Conservation (phyloP, 1,140 invertebrate genomes). For the Drosophila sucinea region DNA sequence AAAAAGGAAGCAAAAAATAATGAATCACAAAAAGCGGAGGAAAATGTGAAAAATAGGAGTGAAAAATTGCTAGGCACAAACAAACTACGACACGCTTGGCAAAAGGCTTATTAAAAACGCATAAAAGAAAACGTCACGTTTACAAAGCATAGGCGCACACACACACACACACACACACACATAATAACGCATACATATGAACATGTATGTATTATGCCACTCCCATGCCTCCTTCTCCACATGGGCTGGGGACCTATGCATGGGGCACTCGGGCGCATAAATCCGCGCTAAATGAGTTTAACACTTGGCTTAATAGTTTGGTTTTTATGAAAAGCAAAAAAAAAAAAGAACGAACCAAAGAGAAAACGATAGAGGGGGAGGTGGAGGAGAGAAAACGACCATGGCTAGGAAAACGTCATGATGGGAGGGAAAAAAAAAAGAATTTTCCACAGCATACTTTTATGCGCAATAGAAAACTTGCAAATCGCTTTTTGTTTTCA, state of each 20-base stretch:
- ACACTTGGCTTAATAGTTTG: conserved; percentile 81
- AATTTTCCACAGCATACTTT: conserved; percentile 71
- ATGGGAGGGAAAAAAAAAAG: conserved; percentile 44
- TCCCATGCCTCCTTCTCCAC: conserved; percentile 6
- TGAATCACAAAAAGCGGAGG: conserved; percentile 7
- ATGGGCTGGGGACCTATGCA: conserved; percentile 29
- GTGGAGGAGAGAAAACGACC: conserved; percentile 42
- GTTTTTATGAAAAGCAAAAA: conserved; percentile 78
- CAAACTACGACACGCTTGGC: conserved; percentile 67
- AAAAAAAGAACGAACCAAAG: conserved; percentile 44
- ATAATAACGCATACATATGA: conserved; percentile 21
- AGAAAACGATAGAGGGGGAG: conserved; percentile 10
- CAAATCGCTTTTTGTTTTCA: conserved; percentile 81
- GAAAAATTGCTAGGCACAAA: conserved; percentile 48
- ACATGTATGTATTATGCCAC: conserved; percentile 13
- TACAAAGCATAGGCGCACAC: conserved; percentile 66
- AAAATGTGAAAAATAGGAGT: conserved; percentile 14
- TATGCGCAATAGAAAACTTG: conserved; percentile 81
- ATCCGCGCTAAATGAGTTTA: conserved; percentile 81
- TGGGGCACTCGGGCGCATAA: conserved; percentile 77
- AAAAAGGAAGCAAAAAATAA: conserved; percentile 24
- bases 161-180: conserved; percentile 32
- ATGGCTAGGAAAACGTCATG: conserved; percentile 53
- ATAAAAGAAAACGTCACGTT: conserved; percentile 80
- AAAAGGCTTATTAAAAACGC: conserved; percentile 81